A percentile compares a stretch with the other conserved stretches of the same genome.
phyloP scores from a whole-genome alignment of 1,140 invertebrate species.

The Rhopalosiphum padi region DNA sequence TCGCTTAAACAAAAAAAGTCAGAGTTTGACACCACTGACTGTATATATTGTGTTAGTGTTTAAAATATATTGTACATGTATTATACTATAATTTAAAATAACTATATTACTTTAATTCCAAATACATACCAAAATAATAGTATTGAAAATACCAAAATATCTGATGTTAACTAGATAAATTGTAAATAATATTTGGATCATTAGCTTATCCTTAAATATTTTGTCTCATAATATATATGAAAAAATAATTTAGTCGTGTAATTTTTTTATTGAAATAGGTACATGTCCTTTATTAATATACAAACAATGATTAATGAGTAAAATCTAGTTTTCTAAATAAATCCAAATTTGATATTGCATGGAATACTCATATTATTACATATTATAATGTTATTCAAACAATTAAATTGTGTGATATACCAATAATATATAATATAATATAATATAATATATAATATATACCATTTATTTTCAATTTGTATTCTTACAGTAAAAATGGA shows the following conservation, averaged over 20 bases:
- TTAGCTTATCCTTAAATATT: neutral
- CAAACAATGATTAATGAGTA: neutral
- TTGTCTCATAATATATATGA: neutral
- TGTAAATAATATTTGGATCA: no score
- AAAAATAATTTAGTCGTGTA: neutral
- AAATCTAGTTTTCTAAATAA: neutral
- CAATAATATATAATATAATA: no score
- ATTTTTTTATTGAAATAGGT: neutral
- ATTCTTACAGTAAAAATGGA: constrained; percentile 37
- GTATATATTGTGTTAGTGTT: no score
- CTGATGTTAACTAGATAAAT: no score
- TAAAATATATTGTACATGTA: no score
- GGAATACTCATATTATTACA: neutral
- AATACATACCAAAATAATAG: no score
- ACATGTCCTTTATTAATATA: neutral
- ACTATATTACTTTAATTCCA: no score
- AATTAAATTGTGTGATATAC: neutral
- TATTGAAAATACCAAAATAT: no score
- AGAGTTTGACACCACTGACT: no score
- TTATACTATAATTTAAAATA: no score
- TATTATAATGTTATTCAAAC: neutral
- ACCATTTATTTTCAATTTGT: neutral
- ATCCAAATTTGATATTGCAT: neutral
- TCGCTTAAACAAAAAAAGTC: no score
- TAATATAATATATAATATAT: no score